These are phyloP conservation scores for Sphaerophoria taeniata DNA, from an alignment of 2,888 invertebrate genomes.

Conservation along the genomic window DNA sequence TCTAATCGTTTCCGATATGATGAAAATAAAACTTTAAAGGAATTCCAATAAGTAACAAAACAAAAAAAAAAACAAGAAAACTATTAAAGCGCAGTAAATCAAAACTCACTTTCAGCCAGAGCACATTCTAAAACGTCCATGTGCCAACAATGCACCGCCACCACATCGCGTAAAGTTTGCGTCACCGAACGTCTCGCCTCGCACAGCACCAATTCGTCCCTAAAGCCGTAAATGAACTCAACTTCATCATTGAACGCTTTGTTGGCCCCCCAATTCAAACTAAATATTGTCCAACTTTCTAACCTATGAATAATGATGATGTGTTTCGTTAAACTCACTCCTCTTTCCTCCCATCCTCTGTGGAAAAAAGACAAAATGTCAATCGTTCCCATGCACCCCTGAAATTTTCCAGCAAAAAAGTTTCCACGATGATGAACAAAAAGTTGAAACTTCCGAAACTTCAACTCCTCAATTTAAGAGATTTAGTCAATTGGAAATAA, in stretches of 20 bases:
- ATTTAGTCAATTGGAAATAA: slow-evolving; percentile 66
- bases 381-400: background rate
- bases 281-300: background rate
- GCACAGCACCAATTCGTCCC: background rate
- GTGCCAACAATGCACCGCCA: background rate
- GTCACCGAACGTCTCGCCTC: no score
- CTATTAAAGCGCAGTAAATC: slow-evolving; percentile 45
- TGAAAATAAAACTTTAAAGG: slow-evolving; percentile 30
- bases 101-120: slow-evolving; percentile 16
- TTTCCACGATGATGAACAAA: slow-evolving; percentile 36
- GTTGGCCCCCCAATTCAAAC: background rate
- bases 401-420: background rate
- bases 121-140: background rate
- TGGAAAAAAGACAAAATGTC: slow-evolving; percentile 22
- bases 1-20: slow-evolving; percentile 16
- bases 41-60: slow-evolving; percentile 47
- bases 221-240: slow-evolving; percentile 38
- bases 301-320: slow-evolving; percentile 11
- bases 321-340: slow-evolving; percentile 27
- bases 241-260: slow-evolving; percentile 27
- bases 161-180: no score
- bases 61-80: background rate
- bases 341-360: background rate
- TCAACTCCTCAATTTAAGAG: slow-evolving; percentile 55
- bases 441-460: slow-evolving; percentile 49